These are phyloP conservation scores for Hippopotamus amphibius DNA, from an alignment of 2,113 vertebrate species.

Conservation along the genomic window DNA sequence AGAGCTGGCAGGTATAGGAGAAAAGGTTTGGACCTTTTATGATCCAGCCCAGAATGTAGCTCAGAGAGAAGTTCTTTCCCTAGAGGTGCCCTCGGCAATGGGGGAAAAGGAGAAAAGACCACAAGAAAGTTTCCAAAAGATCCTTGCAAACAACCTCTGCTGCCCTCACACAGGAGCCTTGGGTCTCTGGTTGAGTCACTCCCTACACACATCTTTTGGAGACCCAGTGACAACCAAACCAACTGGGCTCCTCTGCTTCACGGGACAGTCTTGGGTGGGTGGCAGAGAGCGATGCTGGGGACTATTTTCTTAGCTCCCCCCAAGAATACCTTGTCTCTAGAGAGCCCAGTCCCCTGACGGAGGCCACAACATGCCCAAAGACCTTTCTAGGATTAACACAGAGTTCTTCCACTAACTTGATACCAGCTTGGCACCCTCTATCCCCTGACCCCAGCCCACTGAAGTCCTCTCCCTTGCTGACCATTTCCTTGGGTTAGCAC, in stretches of 20 bases:
- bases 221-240: neutral
- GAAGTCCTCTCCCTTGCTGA: neutral
- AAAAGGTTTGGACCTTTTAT: neutral
- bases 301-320: neutral
- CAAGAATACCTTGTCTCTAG: neutral
- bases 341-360: neutral
- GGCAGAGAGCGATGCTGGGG: neutral
- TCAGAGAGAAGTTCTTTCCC: neutral
- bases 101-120: neutral
- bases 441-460: neutral
- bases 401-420: neutral
- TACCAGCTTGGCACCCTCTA: neutral
- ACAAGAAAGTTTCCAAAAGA: neutral
- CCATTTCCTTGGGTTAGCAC: neutral
- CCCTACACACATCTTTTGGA: neutral
- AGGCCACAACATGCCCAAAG: neutral
- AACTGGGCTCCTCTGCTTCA: neutral
- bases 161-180: neutral
- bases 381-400: neutral
- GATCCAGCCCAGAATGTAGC: neutral
- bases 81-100: neutral
- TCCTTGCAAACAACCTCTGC: neutral
- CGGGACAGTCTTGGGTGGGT: neutral
- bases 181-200: neutral
- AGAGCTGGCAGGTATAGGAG: neutral